phyloP scores from a whole-genome alignment of 1,140 invertebrate species.

The Aphelinus certus region DNA sequence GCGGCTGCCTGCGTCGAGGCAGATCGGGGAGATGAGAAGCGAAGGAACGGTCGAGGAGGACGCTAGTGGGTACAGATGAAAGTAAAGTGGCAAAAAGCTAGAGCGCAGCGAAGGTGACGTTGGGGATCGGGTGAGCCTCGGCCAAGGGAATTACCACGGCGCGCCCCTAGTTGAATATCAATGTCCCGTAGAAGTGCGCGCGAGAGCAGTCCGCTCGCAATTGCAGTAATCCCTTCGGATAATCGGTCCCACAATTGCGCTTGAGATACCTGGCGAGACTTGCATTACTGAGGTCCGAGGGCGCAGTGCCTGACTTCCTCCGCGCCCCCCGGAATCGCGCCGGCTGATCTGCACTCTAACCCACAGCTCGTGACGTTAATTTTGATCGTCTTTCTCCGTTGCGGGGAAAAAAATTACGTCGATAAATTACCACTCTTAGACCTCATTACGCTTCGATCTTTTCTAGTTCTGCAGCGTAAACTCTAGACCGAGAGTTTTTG shows the following conservation, averaged over 20 bases:
- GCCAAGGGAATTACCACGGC: constrained; percentile 50
- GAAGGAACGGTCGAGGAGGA: too few relatives aligned
- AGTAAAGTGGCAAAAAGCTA: too few relatives aligned
- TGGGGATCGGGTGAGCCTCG: constrained; percentile 22
- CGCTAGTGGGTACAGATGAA: too few relatives aligned
- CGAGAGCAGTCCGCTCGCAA: constrained; percentile 45
- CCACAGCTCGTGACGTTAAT: neutral
- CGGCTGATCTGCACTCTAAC: neutral
- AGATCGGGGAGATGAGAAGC: too few relatives aligned
- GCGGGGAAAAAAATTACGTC: too few relatives aligned
- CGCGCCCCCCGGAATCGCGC: neutral
- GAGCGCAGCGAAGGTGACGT: constrained; percentile 28
- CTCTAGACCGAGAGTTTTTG: too few relatives aligned
- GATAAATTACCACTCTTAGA: too few relatives aligned
- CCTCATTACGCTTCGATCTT: too few relatives aligned
- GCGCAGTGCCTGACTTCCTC: neutral
- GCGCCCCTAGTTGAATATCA: constrained; percentile 58
- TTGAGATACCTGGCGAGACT: constrained; percentile 44
- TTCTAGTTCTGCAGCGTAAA: too few relatives aligned
- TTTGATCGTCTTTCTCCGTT: neutral
- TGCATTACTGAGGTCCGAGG: constrained; percentile 9
- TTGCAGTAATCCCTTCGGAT: constrained; percentile 52
- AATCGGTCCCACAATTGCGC: constrained; percentile 50
- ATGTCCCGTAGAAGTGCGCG: constrained; percentile 51
- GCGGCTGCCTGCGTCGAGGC: too few relatives aligned